Conservation (phyloP, 1,140 invertebrate genomes). For the Leptonema lineaticorne region DNA sequence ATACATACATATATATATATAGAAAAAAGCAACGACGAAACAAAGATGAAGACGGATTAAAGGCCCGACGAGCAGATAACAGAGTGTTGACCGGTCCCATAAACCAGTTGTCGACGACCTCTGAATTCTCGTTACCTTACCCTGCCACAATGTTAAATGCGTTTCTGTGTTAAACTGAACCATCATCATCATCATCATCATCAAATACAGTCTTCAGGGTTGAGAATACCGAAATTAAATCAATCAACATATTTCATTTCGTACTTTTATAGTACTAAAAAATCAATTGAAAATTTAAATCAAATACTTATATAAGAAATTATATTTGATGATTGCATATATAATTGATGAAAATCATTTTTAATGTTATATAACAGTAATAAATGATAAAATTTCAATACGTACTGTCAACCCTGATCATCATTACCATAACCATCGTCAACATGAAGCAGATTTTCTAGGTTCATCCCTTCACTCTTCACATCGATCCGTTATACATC, state of each 20-base stretch:
- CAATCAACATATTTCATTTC: too few species aligned
- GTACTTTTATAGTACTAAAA: too few species aligned
- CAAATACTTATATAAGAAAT: too few species aligned
- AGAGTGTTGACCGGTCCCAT: neutral
- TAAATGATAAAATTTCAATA: too few species aligned
- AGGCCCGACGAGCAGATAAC: neutral
- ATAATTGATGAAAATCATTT: too few species aligned
- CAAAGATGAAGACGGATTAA: neutral
- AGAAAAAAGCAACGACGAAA: neutral
- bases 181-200: neutral
- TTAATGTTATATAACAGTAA: too few species aligned
- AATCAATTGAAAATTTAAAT: too few species aligned
- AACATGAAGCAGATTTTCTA: too few species aligned
- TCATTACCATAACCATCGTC: neutral
- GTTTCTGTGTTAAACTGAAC: neutral
- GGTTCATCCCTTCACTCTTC: neutral
- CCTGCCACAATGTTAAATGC: constrained; percentile 1
- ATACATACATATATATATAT: constrained; percentile 1
- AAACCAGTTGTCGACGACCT: neutral
- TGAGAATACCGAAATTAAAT: too few species aligned
- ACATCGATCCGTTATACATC: neutral
- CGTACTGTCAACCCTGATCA: neutral
- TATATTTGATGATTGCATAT: too few species aligned
- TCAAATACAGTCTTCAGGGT: too few species aligned
- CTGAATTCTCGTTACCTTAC: neutral